Base-by-base conservation (phyloP, 2,888 invertebrate genomes). In the Cosmopolites sordidus region DNA sequence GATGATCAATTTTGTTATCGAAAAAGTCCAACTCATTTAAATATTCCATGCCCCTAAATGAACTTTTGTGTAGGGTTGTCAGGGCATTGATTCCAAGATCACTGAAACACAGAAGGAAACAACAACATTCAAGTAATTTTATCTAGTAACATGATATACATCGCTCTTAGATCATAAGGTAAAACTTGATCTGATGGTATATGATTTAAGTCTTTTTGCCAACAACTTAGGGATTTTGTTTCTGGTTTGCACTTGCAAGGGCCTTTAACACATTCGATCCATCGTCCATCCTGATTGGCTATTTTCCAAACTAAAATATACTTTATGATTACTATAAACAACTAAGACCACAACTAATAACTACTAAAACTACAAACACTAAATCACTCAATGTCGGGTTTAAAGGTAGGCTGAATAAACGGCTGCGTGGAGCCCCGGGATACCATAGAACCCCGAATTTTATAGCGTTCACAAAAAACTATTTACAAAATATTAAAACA, bases 11-110 rank as follows among this genome's bases (percentile, higher is more conserved):
- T 50, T 79, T 79, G 70, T 90, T 90, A 65, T 85, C 83, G 60
- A 87, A 88, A 65, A 90, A 77, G 69, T 89, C 85, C 45, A 86
- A 69, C 64, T 86, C 83, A 43, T 76, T 77, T 2, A 89, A 73
- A 16, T 82, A 79, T 2, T 78, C 76, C 74, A 89, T 76, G 6
- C 81, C 81, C 60, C 79, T 78, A 66, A 89, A 87, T 0, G 84
- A 80, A 56, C 83, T 81, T 66, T 84, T 84, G 69, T 87, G 83
- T 43, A 88, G 69, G 0, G 86, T 83, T 11, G 81, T 78, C 48
- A 88, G 69, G 60, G 78, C 78, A 69, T 89, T 89, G 2, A 84
- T 81, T 14, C 86, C 87, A 54, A 88, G 73, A 65, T 88, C 88
- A 50, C 89, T 89, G 73, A 58, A 80, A 80, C 45, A 29, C 39